Evolutionary conservation across 2,888 invertebrate genomes (phyloP).

Genomic region (Stratiomys singularior): DNA sequence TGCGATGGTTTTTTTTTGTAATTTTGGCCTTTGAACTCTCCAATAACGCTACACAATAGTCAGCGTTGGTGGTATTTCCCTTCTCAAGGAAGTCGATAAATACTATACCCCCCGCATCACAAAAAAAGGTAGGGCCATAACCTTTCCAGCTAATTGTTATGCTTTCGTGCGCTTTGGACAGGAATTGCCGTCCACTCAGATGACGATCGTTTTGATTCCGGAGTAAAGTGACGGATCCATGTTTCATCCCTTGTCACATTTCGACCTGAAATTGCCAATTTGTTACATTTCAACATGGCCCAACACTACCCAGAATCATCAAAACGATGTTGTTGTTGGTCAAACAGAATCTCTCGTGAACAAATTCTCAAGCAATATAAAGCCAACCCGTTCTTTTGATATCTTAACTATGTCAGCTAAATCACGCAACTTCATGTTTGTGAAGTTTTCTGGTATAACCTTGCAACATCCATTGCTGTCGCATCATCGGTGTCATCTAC

Average conservation of each 20-base stretch:
- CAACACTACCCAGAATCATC: neutral
- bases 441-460: slow-evolving; percentile 31
- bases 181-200: no score
- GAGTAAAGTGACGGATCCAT: no score
- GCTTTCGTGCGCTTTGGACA: no score
- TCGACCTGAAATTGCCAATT: neutral
- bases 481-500: neutral
- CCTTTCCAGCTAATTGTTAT: no score
- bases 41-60: neutral
- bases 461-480: slow-evolving; percentile 33
- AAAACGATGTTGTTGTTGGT: neutral
- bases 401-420: slow-evolving; percentile 14
- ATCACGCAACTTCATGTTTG: no score
- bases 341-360: neutral
- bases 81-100: no score
- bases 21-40: neutral
- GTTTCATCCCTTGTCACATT: no score
- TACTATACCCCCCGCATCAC: no score
- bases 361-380: slow-evolving; percentile 9
- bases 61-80: no score
- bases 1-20: neutral
- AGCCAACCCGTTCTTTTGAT: slow-evolving; percentile 13
- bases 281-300: neutral
- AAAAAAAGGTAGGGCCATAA: no score
- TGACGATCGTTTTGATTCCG: no score